Conservation (phyloP, 2,888 invertebrate genomes). For the Cheilosia soror region DNA sequence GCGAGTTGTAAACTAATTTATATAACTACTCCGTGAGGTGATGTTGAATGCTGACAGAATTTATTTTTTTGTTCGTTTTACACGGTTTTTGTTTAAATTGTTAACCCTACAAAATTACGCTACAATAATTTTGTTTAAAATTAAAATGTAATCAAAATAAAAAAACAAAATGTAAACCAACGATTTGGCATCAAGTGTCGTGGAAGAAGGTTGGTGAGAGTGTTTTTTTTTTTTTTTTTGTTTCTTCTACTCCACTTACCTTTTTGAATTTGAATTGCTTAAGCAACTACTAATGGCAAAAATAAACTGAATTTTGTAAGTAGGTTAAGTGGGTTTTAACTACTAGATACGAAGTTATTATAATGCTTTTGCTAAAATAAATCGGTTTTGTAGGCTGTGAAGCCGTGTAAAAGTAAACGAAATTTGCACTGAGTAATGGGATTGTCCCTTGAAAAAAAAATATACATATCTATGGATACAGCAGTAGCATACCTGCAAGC, state of each 20-base stretch:
- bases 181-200: conserved; percentile 52
- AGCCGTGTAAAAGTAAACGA: conserved; percentile 29
- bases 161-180: conserved; percentile 31
- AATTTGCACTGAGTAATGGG: conserved; percentile 72
- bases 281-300: conserved; percentile 57
- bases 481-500: neutral
- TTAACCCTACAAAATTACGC: conserved; percentile 54
- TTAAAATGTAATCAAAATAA: conserved; percentile 1
- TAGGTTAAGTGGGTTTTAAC: conserved; percentile 55
- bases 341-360: conserved; percentile 33
- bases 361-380: neutral
- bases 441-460: conserved; percentile 13
- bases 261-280: conserved; percentile 46
- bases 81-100: conserved; percentile 45
- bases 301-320: conserved; percentile 28
- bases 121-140: conserved; percentile 58
- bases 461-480: conserved; percentile 3
- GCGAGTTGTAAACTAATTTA: conserved; percentile 41
- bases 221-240: conserved; percentile 10
- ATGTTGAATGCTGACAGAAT: conserved; percentile 15
- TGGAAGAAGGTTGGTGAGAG: conserved; percentile 39
- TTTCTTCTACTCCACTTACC: conserved; percentile 69
- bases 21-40: conserved; percentile 34
- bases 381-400: neutral
- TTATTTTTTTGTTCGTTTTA: conserved; percentile 19